A percentile compares a stretch with the other conserved stretches of the same genome.
Evolutionary conservation across 2,888 invertebrate genomes (phyloP).

Genomic region (Anticlea derivata): DNA sequence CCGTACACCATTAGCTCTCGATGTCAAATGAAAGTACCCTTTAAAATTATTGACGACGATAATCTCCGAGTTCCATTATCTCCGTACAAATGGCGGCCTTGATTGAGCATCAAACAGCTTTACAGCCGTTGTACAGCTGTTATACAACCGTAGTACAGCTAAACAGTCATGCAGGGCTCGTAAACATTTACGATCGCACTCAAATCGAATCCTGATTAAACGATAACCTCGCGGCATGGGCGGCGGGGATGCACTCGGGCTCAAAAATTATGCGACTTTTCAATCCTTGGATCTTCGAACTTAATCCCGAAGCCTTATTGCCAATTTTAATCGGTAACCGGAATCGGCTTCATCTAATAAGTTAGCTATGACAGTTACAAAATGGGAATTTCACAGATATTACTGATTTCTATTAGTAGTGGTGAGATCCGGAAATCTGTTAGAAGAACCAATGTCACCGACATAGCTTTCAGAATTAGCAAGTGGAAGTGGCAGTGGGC

Average conservation of each 20-base stretch:
- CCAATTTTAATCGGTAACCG: too few relatives aligned
- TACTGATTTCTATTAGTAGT: too few relatives aligned
- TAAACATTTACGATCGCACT: constrained; percentile 45
- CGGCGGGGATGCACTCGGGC: constrained; percentile 1
- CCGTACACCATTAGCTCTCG: neutral
- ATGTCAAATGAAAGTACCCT: constrained; percentile 16
- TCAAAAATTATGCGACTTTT: too few relatives aligned
- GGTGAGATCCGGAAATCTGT: too few relatives aligned
- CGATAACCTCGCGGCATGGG: constrained; percentile 28
- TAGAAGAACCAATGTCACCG: too few relatives aligned
- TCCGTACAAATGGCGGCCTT: constrained; percentile 14
- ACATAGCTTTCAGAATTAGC: too few relatives aligned
- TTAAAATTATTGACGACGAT: constrained; percentile 30
- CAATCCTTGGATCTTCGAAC: too few relatives aligned
- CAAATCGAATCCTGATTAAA: constrained; percentile 44
- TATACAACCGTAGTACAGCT: constrained; percentile 23
- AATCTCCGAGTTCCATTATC: constrained; percentile 36
- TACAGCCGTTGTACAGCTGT: constrained; percentile 11
- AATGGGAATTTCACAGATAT: too few relatives aligned
- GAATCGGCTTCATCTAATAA: too few relatives aligned
- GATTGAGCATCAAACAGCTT: constrained; percentile 21
- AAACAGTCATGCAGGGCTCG: constrained; percentile 39
- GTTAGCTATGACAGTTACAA: too few relatives aligned
- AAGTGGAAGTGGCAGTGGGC: too few relatives aligned
- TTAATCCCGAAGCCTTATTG: too few relatives aligned